These are phyloP conservation scores for Ctenomys sociabilis DNA, from an alignment of 2,113 vertebrate genomes.

Conservation along the genomic window DNA sequence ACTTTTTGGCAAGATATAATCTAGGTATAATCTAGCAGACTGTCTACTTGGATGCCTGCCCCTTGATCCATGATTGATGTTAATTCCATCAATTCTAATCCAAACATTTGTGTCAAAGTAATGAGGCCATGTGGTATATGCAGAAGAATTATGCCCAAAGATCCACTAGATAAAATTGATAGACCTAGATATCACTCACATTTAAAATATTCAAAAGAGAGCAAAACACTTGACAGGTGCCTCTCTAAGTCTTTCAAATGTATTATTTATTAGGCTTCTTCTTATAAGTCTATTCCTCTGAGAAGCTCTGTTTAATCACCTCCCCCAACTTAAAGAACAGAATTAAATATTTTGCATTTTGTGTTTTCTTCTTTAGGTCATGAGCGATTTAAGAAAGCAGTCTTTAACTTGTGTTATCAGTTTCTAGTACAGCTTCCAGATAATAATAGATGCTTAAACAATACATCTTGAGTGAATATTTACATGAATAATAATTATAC, in stretches of 20 bases:
- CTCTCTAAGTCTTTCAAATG: neutral
- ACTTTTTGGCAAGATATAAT: neutral
- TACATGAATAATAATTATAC: neutral
- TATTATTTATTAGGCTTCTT: neutral
- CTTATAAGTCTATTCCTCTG: neutral
- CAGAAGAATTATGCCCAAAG: neutral
- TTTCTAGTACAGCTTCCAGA: neutral
- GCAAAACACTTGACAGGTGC: neutral
- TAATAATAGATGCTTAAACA: neutral
- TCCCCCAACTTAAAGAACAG: neutral
- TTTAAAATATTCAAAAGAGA: neutral
- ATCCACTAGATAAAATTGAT: neutral
- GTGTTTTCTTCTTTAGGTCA: neutral
- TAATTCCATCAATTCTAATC: neutral
- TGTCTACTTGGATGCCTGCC: neutral
- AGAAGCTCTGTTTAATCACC: neutral
- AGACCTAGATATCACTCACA: neutral
- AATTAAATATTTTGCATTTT: neutral
- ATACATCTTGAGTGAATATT: neutral
- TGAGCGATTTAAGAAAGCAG: neutral
- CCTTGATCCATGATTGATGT: neutral
- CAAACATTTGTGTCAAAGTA: neutral
- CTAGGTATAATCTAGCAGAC: neutral
- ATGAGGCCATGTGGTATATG: neutral
- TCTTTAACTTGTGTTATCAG: neutral